phyloP scores from a whole-genome alignment of 2,113 vertebrate genomes.

The Vimba vimba region DNA sequence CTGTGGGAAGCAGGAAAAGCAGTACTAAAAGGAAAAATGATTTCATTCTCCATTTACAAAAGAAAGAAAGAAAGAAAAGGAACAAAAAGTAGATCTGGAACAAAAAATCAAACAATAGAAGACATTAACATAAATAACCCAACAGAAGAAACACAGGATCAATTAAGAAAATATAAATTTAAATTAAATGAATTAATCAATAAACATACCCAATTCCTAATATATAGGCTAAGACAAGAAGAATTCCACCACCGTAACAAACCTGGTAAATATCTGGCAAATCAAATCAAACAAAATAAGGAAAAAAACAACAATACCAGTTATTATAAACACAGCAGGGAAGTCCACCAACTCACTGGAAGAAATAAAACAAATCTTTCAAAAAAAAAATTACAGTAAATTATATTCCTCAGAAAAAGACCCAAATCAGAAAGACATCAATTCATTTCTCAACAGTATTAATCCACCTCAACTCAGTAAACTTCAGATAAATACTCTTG shows the following conservation, averaged over 20 bases:
- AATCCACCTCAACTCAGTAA: not conserved
- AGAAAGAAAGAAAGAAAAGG: no score
- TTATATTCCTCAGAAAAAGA: not conserved
- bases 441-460: not conserved
- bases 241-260: not conserved
- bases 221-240: not conserved
- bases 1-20: no score
- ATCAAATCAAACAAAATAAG: not conserved
- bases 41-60: no score
- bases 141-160: no score
- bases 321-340: not conserved
- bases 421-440: not conserved
- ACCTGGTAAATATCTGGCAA: not conserved
- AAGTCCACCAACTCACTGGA: not conserved
- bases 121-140: no score
- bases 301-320: not conserved
- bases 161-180: not conserved
- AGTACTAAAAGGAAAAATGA: no score
- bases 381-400: not conserved
- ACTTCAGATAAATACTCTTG: not conserved
- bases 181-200: not conserved
- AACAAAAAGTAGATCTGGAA: no score
- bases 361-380: not conserved
- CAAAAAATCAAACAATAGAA: no score
- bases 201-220: not conserved